These are phyloP conservation scores for Picathartes gymnocephalus DNA, from an alignment of 2,113 vertebrate species.

Conservation along the genomic window DNA sequence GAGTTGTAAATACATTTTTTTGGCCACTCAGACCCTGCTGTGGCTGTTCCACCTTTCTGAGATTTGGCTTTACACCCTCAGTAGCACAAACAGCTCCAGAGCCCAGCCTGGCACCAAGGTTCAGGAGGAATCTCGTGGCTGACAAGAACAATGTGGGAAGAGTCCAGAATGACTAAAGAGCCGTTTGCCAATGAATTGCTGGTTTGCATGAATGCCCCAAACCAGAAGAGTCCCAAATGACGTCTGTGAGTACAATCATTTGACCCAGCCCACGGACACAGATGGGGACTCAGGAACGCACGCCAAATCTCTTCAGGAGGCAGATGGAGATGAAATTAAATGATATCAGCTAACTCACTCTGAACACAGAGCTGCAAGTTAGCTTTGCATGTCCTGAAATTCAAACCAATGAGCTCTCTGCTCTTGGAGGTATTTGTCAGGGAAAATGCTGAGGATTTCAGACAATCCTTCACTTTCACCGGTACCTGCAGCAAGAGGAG, in stretches of 20 bases:
- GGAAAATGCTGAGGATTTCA: background rate
- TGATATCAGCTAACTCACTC: conserved; percentile 22
- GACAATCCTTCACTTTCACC: background rate
- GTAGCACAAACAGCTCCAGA: background rate
- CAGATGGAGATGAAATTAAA: conserved; percentile 59
- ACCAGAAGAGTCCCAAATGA: conserved; percentile 47
- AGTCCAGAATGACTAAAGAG: conserved; percentile 31
- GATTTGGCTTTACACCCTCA: background rate
- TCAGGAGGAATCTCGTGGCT: background rate
- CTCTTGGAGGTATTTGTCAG: background rate
- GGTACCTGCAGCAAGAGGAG: background rate
- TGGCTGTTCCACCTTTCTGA: background rate
- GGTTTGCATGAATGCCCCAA: conserved; percentile 33
- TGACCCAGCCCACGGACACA: conserved; percentile 59
- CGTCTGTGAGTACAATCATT: conserved; percentile 37
- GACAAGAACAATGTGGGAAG: conserved; percentile 18
- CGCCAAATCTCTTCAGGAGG: conserved; percentile 37
- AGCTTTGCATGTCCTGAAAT: background rate
- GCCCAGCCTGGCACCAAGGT: background rate
- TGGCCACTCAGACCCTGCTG: background rate
- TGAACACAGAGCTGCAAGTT: background rate
- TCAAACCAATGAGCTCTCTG: background rate
- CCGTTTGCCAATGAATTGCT: background rate
- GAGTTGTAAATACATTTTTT: background rate
- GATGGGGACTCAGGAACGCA: conserved; percentile 38